phyloP scores from a whole-genome alignment of 2,797 vertebrate species.

The Catamblyrhynchus diadema region DNA sequence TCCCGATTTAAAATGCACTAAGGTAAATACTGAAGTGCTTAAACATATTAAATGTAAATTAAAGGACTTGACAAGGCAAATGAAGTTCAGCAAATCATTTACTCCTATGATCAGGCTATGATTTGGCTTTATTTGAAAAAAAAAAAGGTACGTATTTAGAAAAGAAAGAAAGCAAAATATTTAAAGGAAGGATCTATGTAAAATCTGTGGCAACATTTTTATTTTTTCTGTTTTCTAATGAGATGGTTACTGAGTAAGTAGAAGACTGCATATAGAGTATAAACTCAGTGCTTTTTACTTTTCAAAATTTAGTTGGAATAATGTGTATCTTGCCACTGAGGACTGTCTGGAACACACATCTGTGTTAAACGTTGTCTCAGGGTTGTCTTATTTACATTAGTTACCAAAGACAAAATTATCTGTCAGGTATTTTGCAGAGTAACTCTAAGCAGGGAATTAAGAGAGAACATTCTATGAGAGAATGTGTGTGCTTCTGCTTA shows the following conservation, averaged over 20 bases:
- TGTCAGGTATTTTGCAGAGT: background rate
- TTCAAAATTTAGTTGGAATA: background rate
- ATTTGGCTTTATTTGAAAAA: background rate
- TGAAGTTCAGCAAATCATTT: background rate
- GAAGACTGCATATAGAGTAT: background rate
- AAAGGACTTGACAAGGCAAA: background rate
- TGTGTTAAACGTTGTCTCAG: background rate
- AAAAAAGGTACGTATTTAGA: background rate
- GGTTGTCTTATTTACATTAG: background rate
- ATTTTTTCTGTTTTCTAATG: background rate
- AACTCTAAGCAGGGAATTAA: background rate
- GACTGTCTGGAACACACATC: background rate
- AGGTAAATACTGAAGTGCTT: background rate
- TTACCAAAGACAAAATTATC: background rate
- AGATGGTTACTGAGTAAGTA: background rate
- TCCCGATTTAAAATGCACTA: background rate
- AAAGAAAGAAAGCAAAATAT: background rate
- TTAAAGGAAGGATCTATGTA: background rate
- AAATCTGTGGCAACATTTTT: background rate
- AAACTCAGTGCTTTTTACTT: background rate
- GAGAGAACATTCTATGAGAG: background rate
- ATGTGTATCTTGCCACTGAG: background rate
- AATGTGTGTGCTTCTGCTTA: conserved; percentile 16
- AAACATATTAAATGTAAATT: background rate
- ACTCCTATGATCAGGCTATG: background rate